These are phyloP conservation scores for Amblyopsis hoosieri DNA, from an alignment of 2,797 vertebrate genomes.

Conservation along the genomic window DNA sequence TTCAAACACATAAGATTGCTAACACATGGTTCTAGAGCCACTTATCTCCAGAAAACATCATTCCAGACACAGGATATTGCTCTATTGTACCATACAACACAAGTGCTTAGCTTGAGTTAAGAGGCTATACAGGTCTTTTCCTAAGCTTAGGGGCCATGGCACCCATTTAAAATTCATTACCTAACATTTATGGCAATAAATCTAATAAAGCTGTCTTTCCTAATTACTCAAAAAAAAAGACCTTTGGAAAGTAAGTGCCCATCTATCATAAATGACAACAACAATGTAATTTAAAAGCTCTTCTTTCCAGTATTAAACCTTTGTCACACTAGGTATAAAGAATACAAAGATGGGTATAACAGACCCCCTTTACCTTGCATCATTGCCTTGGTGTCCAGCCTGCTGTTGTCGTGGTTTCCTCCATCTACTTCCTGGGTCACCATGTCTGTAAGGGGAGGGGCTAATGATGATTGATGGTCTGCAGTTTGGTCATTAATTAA, in stretches of 20 bases:
- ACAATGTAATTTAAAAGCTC: too few relatives aligned
- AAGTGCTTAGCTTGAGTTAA: too few relatives aligned
- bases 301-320: background rate
- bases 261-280: too few relatives aligned
- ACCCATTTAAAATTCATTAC: background rate
- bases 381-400: conserved; percentile 83
- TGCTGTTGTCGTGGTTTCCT: conserved; percentile 71
- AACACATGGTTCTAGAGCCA: background rate
- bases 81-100: background rate
- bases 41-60: background rate
- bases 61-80: background rate
- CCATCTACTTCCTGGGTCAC: conserved; percentile 94
- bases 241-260: background rate
- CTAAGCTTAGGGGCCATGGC: background rate
- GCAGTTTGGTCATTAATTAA: conserved; percentile 66
- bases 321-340: conserved; percentile 8
- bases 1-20: background rate
- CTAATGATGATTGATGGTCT: conserved; percentile 83
- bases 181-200: background rate
- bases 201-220: conserved; percentile 8
- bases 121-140: background rate
- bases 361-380: conserved; percentile 91
- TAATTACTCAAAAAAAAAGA: conserved; percentile 21
- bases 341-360: conserved; percentile 80
- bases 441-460: conserved; percentile 87